Evolutionary conservation across 2,113 vertebrate genomes (phyloP), one percentile per base, ranked within the genome.

Genomic region (Gavialis gangeticus): DNA sequence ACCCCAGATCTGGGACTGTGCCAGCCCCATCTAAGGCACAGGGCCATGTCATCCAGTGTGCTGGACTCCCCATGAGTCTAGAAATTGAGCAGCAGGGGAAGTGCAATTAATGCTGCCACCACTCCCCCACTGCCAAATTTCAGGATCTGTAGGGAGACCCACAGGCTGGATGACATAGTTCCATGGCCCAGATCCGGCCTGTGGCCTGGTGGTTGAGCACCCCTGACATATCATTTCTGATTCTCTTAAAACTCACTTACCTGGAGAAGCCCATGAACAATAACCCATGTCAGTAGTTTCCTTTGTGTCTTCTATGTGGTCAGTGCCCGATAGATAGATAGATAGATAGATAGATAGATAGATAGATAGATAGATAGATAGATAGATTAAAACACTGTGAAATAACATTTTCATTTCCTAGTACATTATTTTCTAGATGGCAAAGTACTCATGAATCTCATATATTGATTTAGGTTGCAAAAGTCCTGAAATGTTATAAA

Each of bases 401-500:
- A 78, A 87, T 22, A 93, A 73, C 16, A 1, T 14, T 75, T 93
- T 37, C 2, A 67, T 76, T 88, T 46, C 56, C 59, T 28, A 91
- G 86, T 12, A 69, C 1, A 76, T 59, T 4, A 7, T 78, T 64
- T 79, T 75, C 69, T 67, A 84, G 8, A 89, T 60, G 5, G 15
- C 5, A 81, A 79, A 0, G 0, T 27, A 95, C 79, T 46, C 37
- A 87, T 25, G 6, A 69, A 79, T 91, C 75, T 94, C 27, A 84
- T 2, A 77, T 22, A 84, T 57, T 77, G 81, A 95, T 92, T 94
- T 46, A 95, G 56, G 17, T 63, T 93, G 55, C 75, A 93, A 94
- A 82, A 77, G 85, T 66, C 93, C 85, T 93, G 85, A 93, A 96
- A 93, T 22, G 46, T 46, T 75, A 75, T 63, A 19, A 94, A 54